A percentile compares a stretch with the other conserved stretches of the same genome.
Conservation (phyloP, 2,888 invertebrate genomes). For the Theretra japonica region DNA sequence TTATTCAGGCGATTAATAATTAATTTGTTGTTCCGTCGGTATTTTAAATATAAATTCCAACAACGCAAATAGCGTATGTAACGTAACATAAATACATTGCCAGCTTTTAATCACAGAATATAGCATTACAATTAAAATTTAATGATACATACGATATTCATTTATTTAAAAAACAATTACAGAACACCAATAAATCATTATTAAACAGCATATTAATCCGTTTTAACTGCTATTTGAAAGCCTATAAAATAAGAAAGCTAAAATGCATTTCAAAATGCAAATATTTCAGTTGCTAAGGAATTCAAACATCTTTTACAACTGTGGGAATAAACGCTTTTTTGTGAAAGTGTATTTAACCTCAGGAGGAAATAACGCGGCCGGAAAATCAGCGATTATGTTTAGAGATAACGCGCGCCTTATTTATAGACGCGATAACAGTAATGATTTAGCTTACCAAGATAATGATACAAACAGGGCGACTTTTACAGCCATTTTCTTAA, state of each 20-base stretch:
- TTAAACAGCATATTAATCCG: neutral
- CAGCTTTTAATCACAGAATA: too few species aligned
- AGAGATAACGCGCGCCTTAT: conserved; percentile 72
- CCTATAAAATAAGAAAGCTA: too few species aligned
- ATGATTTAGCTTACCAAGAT: conserved; percentile 80
- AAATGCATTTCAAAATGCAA: too few species aligned
- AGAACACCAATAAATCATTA: neutral
- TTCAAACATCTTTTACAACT: conserved; percentile 53
- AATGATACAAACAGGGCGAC: conserved; percentile 69
- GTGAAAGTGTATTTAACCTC: conserved; percentile 71
- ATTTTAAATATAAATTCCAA: neutral
- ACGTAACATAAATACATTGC: neutral
- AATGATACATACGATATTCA: too few species aligned
- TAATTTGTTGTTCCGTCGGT: neutral
- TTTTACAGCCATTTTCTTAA: conserved; percentile 62
- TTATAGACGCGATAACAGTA: conserved; percentile 75
- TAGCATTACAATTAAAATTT: too few species aligned
- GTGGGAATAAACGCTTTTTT: conserved; percentile 67
- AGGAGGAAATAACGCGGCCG: conserved; percentile 71
- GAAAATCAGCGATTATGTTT: conserved; percentile 75
- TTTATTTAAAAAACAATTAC: too few species aligned
- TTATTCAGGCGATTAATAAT: neutral
- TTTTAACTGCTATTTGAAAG: neutral
- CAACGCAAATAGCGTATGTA: neutral
- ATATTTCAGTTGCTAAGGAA: neutral